phyloP scores from a whole-genome alignment of 2,888 invertebrate species.

The Tenthredo notha region DNA sequence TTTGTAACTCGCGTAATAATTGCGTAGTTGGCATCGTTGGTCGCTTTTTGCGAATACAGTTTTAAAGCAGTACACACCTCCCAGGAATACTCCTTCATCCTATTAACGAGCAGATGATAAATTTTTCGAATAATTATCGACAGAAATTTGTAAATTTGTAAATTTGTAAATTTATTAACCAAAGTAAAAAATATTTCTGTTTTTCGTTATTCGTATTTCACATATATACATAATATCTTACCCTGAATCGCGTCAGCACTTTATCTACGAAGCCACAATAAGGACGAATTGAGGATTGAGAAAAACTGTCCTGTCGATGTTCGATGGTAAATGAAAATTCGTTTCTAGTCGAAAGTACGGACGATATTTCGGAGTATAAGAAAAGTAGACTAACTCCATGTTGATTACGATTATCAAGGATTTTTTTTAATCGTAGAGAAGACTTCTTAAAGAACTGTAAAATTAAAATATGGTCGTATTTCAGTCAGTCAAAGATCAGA shows the following conservation, averaged over 20 bases:
- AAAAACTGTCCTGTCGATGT: background rate
- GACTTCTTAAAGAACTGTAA: background rate
- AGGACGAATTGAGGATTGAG: background rate
- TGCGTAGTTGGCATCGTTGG: background rate
- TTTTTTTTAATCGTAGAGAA: background rate
- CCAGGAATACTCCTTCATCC: conserved; percentile 29
- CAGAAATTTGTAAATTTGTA: background rate
- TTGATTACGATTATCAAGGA: background rate
- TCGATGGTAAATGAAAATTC: background rate
- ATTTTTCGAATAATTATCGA: background rate
- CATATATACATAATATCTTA: background rate
- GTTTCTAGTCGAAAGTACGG: background rate
- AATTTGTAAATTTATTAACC: background rate
- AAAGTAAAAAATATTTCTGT: background rate
- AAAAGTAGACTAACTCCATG: background rate
- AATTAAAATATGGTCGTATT: background rate
- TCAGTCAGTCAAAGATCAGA: background rate
- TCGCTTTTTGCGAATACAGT: conserved; percentile 17
- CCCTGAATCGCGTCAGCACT: background rate
- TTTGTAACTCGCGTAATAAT: background rate
- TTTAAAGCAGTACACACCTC: conserved; percentile 39
- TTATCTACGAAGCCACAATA: background rate
- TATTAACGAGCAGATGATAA: conserved; percentile 18
- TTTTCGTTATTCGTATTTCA: background rate
- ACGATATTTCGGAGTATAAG: background rate